Conservation (phyloP, 2,113 vertebrate genomes). For the Gila orcuttii region DNA sequence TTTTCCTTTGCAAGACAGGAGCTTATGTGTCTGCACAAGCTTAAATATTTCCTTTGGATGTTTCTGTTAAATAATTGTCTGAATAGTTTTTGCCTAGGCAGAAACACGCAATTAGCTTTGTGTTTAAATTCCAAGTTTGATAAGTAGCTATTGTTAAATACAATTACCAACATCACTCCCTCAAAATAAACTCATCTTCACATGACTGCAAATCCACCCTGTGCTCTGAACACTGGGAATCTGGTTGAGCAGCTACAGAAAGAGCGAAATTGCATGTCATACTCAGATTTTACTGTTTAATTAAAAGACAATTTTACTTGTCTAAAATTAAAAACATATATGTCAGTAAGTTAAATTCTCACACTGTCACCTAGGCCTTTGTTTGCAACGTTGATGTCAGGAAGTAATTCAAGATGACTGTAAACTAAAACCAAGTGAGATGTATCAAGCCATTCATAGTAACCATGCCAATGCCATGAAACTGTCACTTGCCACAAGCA, state of each 20-base stretch:
- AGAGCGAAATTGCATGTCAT: background rate
- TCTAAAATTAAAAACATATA: background rate
- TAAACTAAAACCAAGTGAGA: slow-evolving; percentile 29
- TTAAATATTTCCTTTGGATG: background rate
- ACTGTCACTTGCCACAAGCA: slow-evolving; percentile 3
- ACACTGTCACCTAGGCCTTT: background rate
- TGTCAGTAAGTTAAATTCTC: background rate
- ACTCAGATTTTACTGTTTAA: background rate
- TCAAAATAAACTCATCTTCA: slow-evolving; percentile 53
- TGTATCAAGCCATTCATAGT: slow-evolving; percentile 8
- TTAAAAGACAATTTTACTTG: background rate
- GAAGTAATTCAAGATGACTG: slow-evolving; percentile 12
- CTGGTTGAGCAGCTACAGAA: background rate
- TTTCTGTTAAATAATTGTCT: slow-evolving; percentile 13
- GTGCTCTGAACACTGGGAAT: background rate
- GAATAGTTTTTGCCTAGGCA: background rate
- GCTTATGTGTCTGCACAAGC: slow-evolving; percentile 9
- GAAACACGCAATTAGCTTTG: background rate
- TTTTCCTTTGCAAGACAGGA: slow-evolving; percentile 30
- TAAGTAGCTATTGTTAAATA: background rate
- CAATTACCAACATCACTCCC: slow-evolving; percentile 24
- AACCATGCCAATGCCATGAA: background rate
- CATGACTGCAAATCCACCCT: slow-evolving; percentile 29
- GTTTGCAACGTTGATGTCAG: background rate
- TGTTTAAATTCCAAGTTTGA: slow-evolving; percentile 10